phyloP scores from a whole-genome alignment of 2,113 vertebrate genomes.

The Lepus europaeus region DNA sequence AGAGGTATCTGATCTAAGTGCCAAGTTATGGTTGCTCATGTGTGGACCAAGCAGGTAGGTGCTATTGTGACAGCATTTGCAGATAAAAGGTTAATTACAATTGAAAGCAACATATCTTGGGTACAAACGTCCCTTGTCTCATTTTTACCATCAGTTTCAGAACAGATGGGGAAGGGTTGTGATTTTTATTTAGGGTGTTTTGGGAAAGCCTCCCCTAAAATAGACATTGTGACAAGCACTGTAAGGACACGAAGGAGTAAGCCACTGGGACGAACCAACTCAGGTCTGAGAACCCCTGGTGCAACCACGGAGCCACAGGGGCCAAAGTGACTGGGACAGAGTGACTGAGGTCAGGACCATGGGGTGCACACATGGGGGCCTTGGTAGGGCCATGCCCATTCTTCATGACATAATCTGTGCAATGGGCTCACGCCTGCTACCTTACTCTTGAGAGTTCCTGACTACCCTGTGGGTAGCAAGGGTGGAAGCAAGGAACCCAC shows the following conservation, averaged over 20 bases:
- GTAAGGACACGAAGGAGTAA: background rate
- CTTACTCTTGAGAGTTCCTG: background rate
- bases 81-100: background rate
- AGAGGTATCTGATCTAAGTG: conserved; percentile 22
- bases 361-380: background rate
- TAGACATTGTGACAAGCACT: background rate
- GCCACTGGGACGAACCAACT: background rate
- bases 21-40: background rate
- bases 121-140: background rate
- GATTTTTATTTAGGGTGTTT: background rate
- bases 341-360: rapidly evolving
- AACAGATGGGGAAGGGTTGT: background rate
- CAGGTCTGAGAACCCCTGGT: background rate
- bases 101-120: background rate
- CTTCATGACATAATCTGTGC: background rate
- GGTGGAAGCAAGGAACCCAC: background rate
- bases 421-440: background rate
- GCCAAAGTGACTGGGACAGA: background rate
- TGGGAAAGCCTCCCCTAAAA: background rate
- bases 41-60: background rate
- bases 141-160: background rate
- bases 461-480: background rate
- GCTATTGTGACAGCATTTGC: conserved; percentile 9
- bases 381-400: background rate
- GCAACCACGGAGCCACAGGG: background rate